Evolutionary conservation across 2,797 vertebrate species (phyloP).

Genomic region (Gymnocypris eckloni): DNA sequence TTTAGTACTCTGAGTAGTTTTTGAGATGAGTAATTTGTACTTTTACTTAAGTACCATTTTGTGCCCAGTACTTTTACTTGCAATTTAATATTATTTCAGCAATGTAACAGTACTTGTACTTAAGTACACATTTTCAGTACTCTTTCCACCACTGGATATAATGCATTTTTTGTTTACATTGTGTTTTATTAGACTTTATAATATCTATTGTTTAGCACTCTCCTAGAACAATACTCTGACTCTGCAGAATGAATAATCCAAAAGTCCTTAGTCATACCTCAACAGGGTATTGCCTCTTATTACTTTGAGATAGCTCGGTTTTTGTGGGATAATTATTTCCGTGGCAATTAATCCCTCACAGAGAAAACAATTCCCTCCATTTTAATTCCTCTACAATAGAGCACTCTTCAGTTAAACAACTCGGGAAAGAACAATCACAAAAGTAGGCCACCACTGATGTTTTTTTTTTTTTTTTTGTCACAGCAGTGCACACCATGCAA

Average conservation of each 20-base stretch:
- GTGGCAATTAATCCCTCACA: conserved; percentile 65
- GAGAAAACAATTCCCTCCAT: conserved; percentile 51
- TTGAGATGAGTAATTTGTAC: no score
- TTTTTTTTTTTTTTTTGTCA: background rate
- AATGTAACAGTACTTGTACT: no score
- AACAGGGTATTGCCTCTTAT: conserved; percentile 65
- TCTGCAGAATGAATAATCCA: conserved; percentile 46
- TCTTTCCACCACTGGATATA: no score
- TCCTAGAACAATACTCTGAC: conserved; percentile 33
- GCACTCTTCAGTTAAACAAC: conserved; percentile 62
- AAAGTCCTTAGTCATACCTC: conserved; percentile 55
- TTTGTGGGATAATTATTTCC: conserved; percentile 63
- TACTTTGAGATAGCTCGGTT: conserved; percentile 65
- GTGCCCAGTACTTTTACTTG: no score
- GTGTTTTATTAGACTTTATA: background rate
- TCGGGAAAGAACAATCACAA: conserved; percentile 51
- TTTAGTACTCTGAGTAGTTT: no score
- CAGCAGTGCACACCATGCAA: conserved; percentile 60
- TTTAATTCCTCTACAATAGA: conserved; percentile 55
- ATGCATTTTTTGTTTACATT: no score
- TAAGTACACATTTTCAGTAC: no score
- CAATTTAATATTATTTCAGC: no score
- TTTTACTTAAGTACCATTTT: no score
- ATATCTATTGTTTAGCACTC: background rate
- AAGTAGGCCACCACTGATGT: conserved; percentile 69